Conservation (phyloP, 2,113 vertebrate genomes). For the Pica pica region DNA sequence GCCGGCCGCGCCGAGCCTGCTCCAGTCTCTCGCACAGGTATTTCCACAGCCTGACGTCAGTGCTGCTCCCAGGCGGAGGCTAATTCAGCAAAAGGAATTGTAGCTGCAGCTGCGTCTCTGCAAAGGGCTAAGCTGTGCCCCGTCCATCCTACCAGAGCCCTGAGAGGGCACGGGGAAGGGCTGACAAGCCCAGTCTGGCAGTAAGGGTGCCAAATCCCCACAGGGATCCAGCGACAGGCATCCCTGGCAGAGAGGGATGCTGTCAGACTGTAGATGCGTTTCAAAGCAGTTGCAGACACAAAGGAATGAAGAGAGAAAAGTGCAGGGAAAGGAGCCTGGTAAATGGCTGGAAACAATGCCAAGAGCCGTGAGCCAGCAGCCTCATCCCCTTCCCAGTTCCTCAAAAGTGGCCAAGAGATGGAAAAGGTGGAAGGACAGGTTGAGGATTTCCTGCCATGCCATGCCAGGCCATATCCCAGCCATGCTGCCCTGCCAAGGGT, state of each 20-base stretch:
- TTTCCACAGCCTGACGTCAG: conserved; percentile 14
- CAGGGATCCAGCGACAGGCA: not conserved
- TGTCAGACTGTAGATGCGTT: not conserved
- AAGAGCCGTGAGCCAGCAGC: not conserved
- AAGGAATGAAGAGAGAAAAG: not conserved
- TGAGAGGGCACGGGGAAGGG: not conserved
- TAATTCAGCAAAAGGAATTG: not conserved
- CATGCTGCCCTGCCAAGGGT: accelerated
- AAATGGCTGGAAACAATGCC: not conserved
- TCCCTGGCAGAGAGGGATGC: not conserved
- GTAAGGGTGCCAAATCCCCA: not conserved
- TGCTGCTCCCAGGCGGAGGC: not conserved
- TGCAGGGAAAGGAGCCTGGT: not conserved
- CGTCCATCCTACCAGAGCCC: not conserved
- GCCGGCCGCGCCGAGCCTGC: not conserved
- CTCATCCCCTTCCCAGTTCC: not conserved
- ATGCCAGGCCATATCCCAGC: accelerated
- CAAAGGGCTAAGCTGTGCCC: not conserved
- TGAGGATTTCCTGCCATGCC: not conserved
- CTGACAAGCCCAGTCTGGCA: not conserved
- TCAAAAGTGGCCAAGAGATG: accelerated
- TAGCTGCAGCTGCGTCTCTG: not conserved
- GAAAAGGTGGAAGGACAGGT: not conserved
- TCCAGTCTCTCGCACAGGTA: not conserved
- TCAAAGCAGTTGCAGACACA: not conserved